A percentile compares a stretch with the other conserved stretches of the same genome.
These are phyloP conservation scores for Cerastis rubricosa DNA, from an alignment of 2,888 invertebrate genomes.

Conservation along the genomic window DNA sequence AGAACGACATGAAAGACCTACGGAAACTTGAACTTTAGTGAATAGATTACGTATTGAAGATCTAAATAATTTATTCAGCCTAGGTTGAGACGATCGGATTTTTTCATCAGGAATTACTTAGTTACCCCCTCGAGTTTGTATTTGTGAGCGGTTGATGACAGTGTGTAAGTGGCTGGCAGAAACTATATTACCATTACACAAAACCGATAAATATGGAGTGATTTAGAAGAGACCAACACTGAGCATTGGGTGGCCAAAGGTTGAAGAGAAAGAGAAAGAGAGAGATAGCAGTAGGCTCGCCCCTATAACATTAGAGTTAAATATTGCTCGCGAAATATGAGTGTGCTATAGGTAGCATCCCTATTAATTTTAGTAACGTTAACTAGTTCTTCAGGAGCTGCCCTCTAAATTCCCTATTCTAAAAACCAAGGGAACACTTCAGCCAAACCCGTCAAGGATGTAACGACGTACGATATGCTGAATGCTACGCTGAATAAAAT, in stretches of 20 bases:
- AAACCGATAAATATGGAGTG: background rate
- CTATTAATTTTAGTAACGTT: no score
- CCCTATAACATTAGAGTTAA: background rate
- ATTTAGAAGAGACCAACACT: background rate
- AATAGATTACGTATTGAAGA: no score
- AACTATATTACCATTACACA: background rate
- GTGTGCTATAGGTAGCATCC: no score
- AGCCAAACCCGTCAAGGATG: background rate
- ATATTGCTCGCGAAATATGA: background rate
- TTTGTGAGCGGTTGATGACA: no score
- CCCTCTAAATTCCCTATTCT: background rate
- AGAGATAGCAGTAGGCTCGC: background rate
- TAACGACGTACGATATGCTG: background rate
- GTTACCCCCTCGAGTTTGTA: background rate
- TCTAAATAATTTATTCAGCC: no score
- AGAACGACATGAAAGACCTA: background rate
- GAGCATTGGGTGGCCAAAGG: no score
- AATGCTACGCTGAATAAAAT: background rate
- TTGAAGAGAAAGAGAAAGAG: background rate
- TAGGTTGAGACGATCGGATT: no score
- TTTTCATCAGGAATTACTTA: background rate
- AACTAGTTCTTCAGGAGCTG: no score
- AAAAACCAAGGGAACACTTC: background rate
- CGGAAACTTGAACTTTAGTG: no score
- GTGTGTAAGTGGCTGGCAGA: no score